Conservation (phyloP, 2,888 invertebrate species). For the Mythimna albipuncta region DNA sequence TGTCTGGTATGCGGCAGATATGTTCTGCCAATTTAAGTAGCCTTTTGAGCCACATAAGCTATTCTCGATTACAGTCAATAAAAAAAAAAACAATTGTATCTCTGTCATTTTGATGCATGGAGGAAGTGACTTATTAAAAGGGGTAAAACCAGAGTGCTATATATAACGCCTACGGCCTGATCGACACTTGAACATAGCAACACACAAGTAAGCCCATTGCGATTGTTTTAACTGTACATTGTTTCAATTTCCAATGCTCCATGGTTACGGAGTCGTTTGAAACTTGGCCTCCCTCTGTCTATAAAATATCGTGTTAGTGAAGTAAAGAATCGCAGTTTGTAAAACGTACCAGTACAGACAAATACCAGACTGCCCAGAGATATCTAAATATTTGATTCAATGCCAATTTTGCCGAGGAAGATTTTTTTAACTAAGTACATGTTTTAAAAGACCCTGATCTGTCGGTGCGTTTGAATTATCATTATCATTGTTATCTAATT, state of each 20-base stretch:
- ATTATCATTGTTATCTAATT: constrained; percentile 4
- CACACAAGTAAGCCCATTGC: constrained; percentile 18
- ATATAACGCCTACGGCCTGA: background rate
- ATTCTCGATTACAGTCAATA: too few species aligned
- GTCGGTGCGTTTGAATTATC: constrained; percentile 23
- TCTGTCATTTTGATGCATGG: background rate
- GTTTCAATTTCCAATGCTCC: constrained; percentile 27
- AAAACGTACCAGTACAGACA: constrained; percentile 11
- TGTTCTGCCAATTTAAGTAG: too few species aligned
- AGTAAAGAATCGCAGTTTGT: constrained; percentile 11
- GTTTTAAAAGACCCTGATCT: constrained; percentile 21
- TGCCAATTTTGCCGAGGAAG: constrained; percentile 40
- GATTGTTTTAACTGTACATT: constrained; percentile 47
- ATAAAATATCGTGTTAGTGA: constrained; percentile 7
- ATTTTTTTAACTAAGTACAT: background rate
- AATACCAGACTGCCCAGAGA: constrained; percentile 31
- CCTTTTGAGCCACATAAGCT: too few species aligned
- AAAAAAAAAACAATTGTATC: background rate
- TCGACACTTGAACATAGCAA: constrained; percentile 29
- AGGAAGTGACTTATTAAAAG: background rate
- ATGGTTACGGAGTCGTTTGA: constrained; percentile 28
- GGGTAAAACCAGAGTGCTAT: background rate
- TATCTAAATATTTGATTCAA: constrained; percentile 42
- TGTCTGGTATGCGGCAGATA: too few species aligned
- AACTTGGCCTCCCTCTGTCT: constrained; percentile 26